phyloP scores from a whole-genome alignment of 2,113 vertebrate species.

The Cochlearius cochlearius region DNA sequence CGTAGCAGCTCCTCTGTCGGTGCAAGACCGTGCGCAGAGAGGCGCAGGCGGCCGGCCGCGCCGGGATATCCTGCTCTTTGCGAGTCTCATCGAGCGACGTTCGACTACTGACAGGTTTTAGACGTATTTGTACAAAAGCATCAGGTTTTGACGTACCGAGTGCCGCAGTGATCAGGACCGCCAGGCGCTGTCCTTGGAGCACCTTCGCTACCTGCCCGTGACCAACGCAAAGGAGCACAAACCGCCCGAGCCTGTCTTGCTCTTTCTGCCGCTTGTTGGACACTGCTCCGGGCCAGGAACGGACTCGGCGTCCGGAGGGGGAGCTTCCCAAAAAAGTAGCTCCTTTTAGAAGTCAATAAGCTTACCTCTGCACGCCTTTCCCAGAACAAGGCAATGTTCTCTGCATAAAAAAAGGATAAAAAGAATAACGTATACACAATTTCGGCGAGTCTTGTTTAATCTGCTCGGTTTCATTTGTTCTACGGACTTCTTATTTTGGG shows the following conservation, averaged over 20 bases:
- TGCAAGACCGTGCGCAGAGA: rapidly evolving
- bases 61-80: no score
- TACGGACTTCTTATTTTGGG: background rate
- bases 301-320: rapidly evolving
- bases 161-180: background rate
- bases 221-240: background rate
- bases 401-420: background rate
- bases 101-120: background rate
- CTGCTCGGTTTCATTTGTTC: background rate
- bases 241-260: no score
- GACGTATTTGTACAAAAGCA: background rate
- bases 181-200: no score
- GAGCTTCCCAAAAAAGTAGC: rapidly evolving
- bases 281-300: rapidly evolving
- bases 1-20: rapidly evolving
- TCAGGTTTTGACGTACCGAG: rapidly evolving
- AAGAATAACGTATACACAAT: background rate
- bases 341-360: background rate
- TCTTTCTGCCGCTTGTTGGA: rapidly evolving
- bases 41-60: rapidly evolving
- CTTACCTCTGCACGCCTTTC: background rate
- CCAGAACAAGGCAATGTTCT: background rate
- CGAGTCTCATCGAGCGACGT: background rate
- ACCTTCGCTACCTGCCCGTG: background rate
- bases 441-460: background rate